These are phyloP conservation scores for Mya arenaria DNA, from an alignment of 1,140 invertebrate species.

Conservation along the genomic window DNA sequence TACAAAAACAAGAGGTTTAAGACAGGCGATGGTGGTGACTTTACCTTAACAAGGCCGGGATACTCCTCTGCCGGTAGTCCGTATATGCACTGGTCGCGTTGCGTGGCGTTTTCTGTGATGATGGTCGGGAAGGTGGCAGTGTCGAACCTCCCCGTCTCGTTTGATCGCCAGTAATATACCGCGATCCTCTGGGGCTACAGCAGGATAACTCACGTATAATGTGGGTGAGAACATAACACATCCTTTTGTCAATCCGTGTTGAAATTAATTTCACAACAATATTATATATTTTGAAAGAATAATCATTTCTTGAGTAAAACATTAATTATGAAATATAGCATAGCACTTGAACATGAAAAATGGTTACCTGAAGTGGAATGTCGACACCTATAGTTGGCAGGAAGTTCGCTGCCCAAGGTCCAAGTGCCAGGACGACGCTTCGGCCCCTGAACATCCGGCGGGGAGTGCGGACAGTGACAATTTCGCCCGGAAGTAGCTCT, in stretches of 20 bases:
- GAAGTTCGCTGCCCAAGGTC: slow-evolving; percentile 74
- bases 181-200: slow-evolving; percentile 63
- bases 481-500: slow-evolving; percentile 67
- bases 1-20: slow-evolving; percentile 45
- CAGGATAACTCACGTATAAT: not conserved
- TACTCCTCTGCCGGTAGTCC: slow-evolving; percentile 75
- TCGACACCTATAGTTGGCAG: slow-evolving; percentile 66
- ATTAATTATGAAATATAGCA: too few relatives aligned
- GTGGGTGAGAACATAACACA: not conserved
- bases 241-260: not conserved
- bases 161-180: slow-evolving; percentile 71
- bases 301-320: too few relatives aligned
- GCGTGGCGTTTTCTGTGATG: slow-evolving; percentile 25
- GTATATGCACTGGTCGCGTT: slow-evolving; percentile 58
- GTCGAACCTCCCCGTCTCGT: slow-evolving; percentile 24
- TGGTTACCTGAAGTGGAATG: slow-evolving; percentile 71
- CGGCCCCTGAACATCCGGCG: slow-evolving; percentile 62
- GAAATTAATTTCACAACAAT: not conserved
- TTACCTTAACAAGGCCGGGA: slow-evolving; percentile 74
- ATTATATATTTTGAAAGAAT: not conserved
- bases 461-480: slow-evolving; percentile 68
- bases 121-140: slow-evolving; percentile 60
- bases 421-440: slow-evolving; percentile 71
- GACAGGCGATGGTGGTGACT: too few relatives aligned
- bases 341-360: too few relatives aligned